A percentile compares a stretch with the other conserved stretches of the same genome.
These are phyloP conservation scores for Myotis vivesi DNA, from an alignment of 2,797 vertebrate genomes.

Conservation along the genomic window DNA sequence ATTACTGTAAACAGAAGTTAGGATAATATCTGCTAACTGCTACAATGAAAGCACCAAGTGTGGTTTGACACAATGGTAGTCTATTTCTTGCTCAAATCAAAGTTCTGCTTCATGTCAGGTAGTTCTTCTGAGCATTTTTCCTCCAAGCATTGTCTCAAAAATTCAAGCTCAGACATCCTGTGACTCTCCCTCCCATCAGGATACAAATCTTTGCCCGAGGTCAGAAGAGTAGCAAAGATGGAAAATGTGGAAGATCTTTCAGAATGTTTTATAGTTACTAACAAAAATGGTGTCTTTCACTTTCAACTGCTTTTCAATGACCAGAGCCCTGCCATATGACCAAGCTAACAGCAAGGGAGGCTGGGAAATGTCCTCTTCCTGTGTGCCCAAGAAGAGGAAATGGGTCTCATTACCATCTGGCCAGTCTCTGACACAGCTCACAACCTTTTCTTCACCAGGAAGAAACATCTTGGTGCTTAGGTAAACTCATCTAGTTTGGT, in stretches of 20 bases:
- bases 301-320: neutral
- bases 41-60: neutral
- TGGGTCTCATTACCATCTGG: neutral
- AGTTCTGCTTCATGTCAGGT: neutral
- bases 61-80: neutral
- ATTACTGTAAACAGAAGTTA: neutral
- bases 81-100: neutral
- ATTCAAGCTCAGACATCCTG: neutral
- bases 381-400: neutral
- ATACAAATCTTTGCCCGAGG: neutral
- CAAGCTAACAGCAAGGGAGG: neutral
- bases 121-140: neutral
- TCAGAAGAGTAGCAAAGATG: neutral
- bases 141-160: neutral
- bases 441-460: neutral
- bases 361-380: neutral
- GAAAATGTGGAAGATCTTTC: neutral
- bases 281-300: neutral
- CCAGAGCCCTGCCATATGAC: neutral
- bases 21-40: neutral
- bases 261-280: neutral
- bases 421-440: neutral
- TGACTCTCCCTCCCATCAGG: neutral
- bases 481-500: neutral
- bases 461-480: neutral